Evolutionary conservation across 2,797 vertebrate species (phyloP).

Genomic region (Adelosebastes latens): DNA sequence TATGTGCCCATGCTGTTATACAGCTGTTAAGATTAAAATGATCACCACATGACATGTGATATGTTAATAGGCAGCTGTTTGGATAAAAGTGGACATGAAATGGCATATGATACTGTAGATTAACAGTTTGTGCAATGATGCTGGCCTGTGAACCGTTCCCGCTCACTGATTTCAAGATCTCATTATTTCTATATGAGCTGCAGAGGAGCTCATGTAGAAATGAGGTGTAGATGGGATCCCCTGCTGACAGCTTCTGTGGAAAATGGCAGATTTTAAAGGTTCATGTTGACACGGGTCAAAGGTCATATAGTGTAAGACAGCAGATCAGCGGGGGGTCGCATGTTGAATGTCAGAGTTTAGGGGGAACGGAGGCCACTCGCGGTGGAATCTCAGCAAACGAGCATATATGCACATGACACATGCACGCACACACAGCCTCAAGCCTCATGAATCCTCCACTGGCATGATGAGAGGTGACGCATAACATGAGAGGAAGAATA

Average conservation of each 20-base stretch:
- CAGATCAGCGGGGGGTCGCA: conserved; percentile 14
- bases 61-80: conserved; percentile 26
- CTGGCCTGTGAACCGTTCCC: background rate
- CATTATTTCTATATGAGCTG: background rate
- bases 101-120: background rate
- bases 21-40: conserved; percentile 36
- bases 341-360: conserved; percentile 48
- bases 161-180: conserved; percentile 17
- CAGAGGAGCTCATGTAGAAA: conserved; percentile 1
- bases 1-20: conserved; percentile 21
- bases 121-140: background rate
- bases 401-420: background rate
- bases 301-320: conserved; percentile 42
- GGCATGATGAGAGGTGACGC: conserved; percentile 3
- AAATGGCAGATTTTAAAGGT: conserved; percentile 56
- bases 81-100: conserved; percentile 14
- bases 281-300: conserved; percentile 55
- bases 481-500: background rate
- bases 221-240: background rate
- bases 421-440: background rate
- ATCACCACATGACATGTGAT: conserved; percentile 21
- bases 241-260: conserved; percentile 37
- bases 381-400: conserved; percentile 23
- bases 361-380: background rate
- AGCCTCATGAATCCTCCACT: background rate